Evolutionary conservation across 1,140 invertebrate species (phyloP).

Genomic region (Fopius arisanus): DNA sequence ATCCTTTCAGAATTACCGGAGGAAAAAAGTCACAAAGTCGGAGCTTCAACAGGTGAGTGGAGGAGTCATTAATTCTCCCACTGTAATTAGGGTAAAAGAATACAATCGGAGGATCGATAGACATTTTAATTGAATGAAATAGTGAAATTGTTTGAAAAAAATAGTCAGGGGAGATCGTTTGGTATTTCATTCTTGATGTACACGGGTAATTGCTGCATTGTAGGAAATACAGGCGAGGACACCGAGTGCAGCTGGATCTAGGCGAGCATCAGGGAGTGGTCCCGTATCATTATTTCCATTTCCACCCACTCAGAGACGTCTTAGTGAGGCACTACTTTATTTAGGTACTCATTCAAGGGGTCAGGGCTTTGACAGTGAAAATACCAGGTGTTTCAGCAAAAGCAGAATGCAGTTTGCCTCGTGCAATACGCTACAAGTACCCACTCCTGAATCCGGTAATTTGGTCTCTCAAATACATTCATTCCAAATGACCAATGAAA

Average conservation of each 20-base stretch:
- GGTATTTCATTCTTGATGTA: neutral
- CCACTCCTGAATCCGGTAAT: constrained; percentile 56
- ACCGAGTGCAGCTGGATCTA: constrained; percentile 77
- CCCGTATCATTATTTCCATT: constrained; percentile 66
- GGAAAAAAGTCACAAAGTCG: constrained; percentile 81
- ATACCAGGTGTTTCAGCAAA: constrained; percentile 48
- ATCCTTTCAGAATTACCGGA: constrained; percentile 79
- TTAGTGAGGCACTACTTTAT: constrained; percentile 72
- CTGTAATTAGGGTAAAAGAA: too few species aligned
- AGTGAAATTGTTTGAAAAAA: too few species aligned
- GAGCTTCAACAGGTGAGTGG: constrained; percentile 74
- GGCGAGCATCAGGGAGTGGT: constrained; percentile 73
- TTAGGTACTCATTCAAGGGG: constrained; percentile 46
- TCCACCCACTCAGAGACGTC: constrained; percentile 68
- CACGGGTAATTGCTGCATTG: neutral
- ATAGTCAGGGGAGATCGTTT: too few species aligned
- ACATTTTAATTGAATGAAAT: too few species aligned
- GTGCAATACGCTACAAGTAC: constrained; percentile 62
- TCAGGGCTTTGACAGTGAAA: constrained; percentile 49
- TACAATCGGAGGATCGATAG: too few species aligned
- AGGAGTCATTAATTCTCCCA: neutral
- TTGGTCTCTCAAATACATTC: neutral
- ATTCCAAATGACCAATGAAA: too few species aligned
- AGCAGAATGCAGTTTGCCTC: constrained; percentile 55
- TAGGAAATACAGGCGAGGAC: constrained; percentile 79